Base-by-base conservation (phyloP, 2,113 vertebrate species). In the Hirundichthys speculiger region DNA sequence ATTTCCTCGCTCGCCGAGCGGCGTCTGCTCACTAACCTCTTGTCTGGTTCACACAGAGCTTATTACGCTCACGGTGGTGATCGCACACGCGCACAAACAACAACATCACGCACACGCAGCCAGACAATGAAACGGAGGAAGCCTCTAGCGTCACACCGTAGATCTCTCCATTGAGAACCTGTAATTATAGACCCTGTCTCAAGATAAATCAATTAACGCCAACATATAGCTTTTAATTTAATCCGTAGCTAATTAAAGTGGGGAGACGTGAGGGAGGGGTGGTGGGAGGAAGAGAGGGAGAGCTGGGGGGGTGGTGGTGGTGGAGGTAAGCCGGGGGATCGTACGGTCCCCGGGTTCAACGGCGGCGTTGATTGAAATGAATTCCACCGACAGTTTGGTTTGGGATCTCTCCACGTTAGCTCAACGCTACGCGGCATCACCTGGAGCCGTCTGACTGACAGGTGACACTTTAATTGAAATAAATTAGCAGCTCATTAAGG, bases 201-300 rank as follows among this genome's bases (percentile, higher is more conserved):
- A 81, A 86, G 88, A 93, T 91, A 90, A 91, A 92, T 92, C 90
- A 92, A 92, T 93, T 91, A 92, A 88, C 74, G 41, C 58, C 80
- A 91, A 87, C 88, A 86, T 90, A 90, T 89, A 91, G 91, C 88
- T 90, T 90, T 92, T 90, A 91, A 92, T 92, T 90, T 89, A 92
- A 90, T 92, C 84, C 59, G 60, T 55, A 87, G 87, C 85, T 91
- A 93, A 92, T 92, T 91, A 92, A 89, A 89, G 82, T 75, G 83
- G 84, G 77, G 67, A 71, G 70, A 76, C 75, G 42, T 38, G 67
- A 11, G 40, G 63, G 72, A 63, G 72, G 59, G 21, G 55, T 41
- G 60, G 63, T 46, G 41, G 22, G 58, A 43, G 76, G 47, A 15
- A 34, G 30, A 10, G 39, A 20, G 48, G 30, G 20, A 18, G 59